Evolutionary conservation across 2,888 invertebrate genomes (phyloP), one percentile per base, ranked within the genome.

Genomic region (Drosophila lacicola): DNA sequence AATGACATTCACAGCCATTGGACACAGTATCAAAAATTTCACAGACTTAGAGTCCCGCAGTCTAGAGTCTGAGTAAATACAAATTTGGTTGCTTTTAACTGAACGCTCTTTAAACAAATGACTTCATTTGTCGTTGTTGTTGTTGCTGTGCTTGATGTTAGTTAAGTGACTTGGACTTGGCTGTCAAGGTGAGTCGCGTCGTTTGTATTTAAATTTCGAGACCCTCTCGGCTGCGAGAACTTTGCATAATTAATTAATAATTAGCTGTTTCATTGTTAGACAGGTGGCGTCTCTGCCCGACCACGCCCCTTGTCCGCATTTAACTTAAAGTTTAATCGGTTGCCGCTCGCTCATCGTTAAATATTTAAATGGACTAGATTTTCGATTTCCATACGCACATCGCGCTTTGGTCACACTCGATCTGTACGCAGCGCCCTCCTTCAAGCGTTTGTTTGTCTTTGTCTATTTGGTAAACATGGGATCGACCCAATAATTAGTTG

Each of bases 211-310:
- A 73, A 74, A 73, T 69, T 47, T 39, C 10, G 51, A 51, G 57
- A 56, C 58, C 42, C 60, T 70, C 50, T 61, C 29, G 58, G 44
- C 19, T 41, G 55, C 53, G 63, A 80, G 82, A 82, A 85, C 80
- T 75, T 68, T 83, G 86, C 81, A 82, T 82, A 83, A 69, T 83
- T 86, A 83, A 80, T 82, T 81, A 81, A 79, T 85, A 82, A 80
- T 78, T 85, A 64, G 72, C 62, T 71, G 46, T 34, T 68, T 49
- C 62, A 63, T 67, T 75, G 76, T 63, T 75, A 42, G 47, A 63
- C 74, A 74, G 74, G 74, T 74, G 75, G 67, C 66, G 71, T 72
- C 61, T 62, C 13, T 13, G 58, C 14, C 21, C 36, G 37, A 33
- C 60, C 37, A 57, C 53, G 46, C 65, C 49, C 33, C 57, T 41